Evolutionary conservation across 2,888 invertebrate species (phyloP).

Genomic region (Pollenia labialis): DNA sequence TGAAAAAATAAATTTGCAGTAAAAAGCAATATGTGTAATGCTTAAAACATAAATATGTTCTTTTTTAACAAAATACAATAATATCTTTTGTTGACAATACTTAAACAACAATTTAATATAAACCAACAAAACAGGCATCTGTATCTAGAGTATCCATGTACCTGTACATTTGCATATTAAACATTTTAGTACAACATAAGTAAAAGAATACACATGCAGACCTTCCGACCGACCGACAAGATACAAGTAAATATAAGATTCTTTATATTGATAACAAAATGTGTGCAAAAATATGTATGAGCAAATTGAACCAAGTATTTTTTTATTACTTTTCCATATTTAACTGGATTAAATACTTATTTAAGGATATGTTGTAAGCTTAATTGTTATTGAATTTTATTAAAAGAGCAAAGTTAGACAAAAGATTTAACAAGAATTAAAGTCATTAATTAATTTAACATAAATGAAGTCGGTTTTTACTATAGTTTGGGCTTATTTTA

Average conservation of each 20-base stretch:
- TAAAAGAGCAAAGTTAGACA: neutral
- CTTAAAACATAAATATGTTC: neutral
- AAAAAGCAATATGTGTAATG: neutral
- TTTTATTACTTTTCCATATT: too few relatives aligned
- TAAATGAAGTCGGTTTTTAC: too few relatives aligned
- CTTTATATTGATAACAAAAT: too few relatives aligned
- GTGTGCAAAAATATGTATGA: too few relatives aligned
- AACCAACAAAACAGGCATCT: neutral
- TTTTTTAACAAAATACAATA: slow-evolving; percentile 13
- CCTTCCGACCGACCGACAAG: neutral
- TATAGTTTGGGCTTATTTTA: too few relatives aligned
- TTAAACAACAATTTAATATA: slow-evolving; percentile 23
- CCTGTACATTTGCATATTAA: neutral
- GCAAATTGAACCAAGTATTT: too few relatives aligned
- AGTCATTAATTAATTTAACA: too few relatives aligned
- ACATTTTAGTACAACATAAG: neutral
- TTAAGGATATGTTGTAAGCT: neutral
- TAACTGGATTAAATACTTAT: too few relatives aligned
- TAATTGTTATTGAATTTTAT: neutral
- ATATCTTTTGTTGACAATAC: slow-evolving; percentile 22
- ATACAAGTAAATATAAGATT: neutral
- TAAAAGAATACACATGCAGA: neutral
- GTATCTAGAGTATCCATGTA: neutral
- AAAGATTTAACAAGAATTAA: too few relatives aligned
- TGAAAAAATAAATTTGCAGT: neutral